Conservation (phyloP, 2,888 invertebrate species). For the Candidula unifasciata region DNA sequence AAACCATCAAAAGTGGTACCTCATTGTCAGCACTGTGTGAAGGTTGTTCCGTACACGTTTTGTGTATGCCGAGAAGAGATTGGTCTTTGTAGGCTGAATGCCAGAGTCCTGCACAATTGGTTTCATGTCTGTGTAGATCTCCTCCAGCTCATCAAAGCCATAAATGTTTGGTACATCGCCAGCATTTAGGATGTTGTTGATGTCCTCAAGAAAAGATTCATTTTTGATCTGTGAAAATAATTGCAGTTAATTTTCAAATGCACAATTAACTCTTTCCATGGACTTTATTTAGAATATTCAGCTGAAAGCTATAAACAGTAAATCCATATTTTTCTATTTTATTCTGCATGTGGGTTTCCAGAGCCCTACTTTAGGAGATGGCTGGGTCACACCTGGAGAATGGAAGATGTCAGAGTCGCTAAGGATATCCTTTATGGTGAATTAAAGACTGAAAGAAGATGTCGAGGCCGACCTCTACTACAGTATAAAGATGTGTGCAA, state of each 20-base stretch:
- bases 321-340: too few relatives aligned
- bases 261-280: neutral
- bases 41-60: conserved; percentile 77
- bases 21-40: conserved; percentile 79
- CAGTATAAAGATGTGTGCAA: too few relatives aligned
- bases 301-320: neutral
- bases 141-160: conserved; percentile 78
- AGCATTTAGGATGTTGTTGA: conserved; percentile 78
- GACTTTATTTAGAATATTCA: neutral
- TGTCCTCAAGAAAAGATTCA: conserved; percentile 78
- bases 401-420: too few relatives aligned
- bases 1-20: conserved; percentile 76
- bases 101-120: conserved; percentile 87
- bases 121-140: conserved; percentile 85
- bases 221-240: conserved; percentile 74
- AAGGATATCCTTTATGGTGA: too few relatives aligned
- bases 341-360: too few relatives aligned
- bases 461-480: too few relatives aligned
- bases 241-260: neutral
- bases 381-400: too few relatives aligned
- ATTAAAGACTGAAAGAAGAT: too few relatives aligned
- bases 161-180: conserved; percentile 79
- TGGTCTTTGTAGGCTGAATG: conserved; percentile 87
- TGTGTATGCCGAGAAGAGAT: conserved; percentile 78
- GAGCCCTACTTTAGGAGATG: too few relatives aligned